Base-by-base conservation (phyloP, 2,113 vertebrate genomes). In the Hippoglossus stenolepis region DNA sequence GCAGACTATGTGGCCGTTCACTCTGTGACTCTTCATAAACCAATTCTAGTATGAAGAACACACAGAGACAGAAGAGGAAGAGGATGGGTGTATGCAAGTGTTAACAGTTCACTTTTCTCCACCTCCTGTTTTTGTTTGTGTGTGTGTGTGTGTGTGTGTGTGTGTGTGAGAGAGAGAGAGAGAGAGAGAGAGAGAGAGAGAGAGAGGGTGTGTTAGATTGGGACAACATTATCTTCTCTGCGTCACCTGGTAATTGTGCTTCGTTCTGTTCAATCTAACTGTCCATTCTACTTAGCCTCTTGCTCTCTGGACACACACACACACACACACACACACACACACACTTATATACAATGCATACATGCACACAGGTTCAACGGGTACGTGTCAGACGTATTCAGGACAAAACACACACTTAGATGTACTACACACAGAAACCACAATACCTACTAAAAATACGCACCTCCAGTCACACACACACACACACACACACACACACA, bases 241-340 rank as follows among this genome's bases (percentile, higher is more conserved):
- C 73, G 86, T 90, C 91, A 91, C 84, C 85, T 92, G 72, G 87
- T 94, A 94, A 94, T 94, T 93, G 92, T 89, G 89, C 77, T 92
- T 94, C 91, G 79, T 93, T 94, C 89, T 84, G 90, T 93, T 93
- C 91, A 92, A 91, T 94, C 91, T 92, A 90, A 82, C 90, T 93
- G 93, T 93, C 94, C 80, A 89, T 87, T 92, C 85, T 82, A 84
- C 80, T 94, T 91, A 92, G 89, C 75, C 70, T 79, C 69, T 74
- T 54, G 68, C 38, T 74, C 53, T 73, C 51, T 75, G 82, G 14
- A 26, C 70, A 56, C 63, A 77, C 81, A 85, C 82, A 70, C 87
- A 80, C 75, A 80, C 79, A 86, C 80, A 70, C 80, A 73, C 75
- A 68, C 66, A 84, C 69, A 65, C 75, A 73, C 31, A 31, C 31